Conservation (phyloP, 92 coral and sea anemone genomes). For the Phenganax marumi region DNA sequence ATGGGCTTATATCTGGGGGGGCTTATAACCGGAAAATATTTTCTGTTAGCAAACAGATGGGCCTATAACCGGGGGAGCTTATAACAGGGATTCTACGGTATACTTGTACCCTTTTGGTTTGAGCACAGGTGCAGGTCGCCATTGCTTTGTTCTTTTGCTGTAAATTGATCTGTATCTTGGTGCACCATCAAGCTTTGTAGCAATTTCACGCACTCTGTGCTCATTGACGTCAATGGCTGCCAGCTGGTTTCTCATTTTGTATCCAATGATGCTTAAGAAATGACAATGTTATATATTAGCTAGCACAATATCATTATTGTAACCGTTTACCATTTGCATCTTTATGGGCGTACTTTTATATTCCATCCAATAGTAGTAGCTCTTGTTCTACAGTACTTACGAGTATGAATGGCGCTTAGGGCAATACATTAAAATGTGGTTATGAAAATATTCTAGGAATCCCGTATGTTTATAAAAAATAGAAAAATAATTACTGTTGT, state of each 20-base stretch:
- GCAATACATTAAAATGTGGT: not conserved
- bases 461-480: not conserved
- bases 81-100: too few species aligned
- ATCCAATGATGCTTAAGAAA: conserved; percentile 9
- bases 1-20: too few species aligned
- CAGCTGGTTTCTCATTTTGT: conserved; percentile 26
- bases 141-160: conserved; percentile 32
- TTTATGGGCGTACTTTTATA: not conserved
- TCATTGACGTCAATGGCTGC: conserved; percentile 34
- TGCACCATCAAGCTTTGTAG: conserved; percentile 4
- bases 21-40: too few species aligned
- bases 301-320: not conserved
- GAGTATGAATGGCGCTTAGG: conserved; percentile 1
- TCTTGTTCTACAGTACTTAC: not conserved
- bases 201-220: conserved; percentile 31
- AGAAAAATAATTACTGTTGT: too few species aligned
- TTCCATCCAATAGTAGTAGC: not conserved
- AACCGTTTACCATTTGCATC: not conserved
- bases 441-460: not conserved
- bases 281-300: not conserved
- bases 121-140: conserved; percentile 5
- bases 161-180: conserved; percentile 23
- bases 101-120: conserved; percentile 4
- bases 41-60: too few species aligned
- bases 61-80: too few species aligned